Conservation (phyloP, 2,113 vertebrate genomes). For the Ancistrus triradiatus region DNA sequence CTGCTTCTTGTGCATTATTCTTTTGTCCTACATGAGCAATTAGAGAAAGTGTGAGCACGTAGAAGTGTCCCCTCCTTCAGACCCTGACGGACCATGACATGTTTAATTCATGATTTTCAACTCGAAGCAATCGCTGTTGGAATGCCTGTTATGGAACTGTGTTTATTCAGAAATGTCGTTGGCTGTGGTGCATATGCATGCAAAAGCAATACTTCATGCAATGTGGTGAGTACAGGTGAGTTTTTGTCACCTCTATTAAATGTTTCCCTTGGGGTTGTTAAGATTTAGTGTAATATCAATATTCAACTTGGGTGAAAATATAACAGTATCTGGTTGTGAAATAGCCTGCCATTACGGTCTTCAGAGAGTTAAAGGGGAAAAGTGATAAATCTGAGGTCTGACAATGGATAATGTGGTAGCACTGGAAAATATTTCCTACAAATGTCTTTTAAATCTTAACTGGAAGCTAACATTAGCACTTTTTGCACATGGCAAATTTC, state of each 20-base stretch:
- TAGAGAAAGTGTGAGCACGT: slow-evolving; percentile 24
- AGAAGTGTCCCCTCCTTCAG: slow-evolving; percentile 17
- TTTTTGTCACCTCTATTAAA: not conserved
- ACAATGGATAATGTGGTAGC: too few species aligned
- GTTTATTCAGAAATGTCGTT: slow-evolving; percentile 18
- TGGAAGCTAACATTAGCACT: too few species aligned
- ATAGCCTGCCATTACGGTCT: not conserved
- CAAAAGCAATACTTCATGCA: slow-evolving; percentile 1
- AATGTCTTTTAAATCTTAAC: too few species aligned
- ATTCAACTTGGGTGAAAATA: too few species aligned
- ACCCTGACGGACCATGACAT: slow-evolving; percentile 13
- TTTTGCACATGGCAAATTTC: too few species aligned
- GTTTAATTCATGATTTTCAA: slow-evolving; percentile 19
- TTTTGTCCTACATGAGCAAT: slow-evolving; percentile 29
- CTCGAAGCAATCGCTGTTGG: not conserved
- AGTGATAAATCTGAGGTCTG: too few species aligned
- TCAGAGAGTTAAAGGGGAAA: too few species aligned
- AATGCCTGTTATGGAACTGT: not conserved
- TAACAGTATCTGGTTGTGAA: too few species aligned
- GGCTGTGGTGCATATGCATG: not conserved
- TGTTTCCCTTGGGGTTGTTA: not conserved
- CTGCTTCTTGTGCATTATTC: not conserved
- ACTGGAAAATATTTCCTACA: too few species aligned
- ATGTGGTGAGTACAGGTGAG: not conserved
- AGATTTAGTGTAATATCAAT: not conserved